Base-by-base conservation (phyloP, 2,797 vertebrate genomes). In the Dryobates pubescens region DNA sequence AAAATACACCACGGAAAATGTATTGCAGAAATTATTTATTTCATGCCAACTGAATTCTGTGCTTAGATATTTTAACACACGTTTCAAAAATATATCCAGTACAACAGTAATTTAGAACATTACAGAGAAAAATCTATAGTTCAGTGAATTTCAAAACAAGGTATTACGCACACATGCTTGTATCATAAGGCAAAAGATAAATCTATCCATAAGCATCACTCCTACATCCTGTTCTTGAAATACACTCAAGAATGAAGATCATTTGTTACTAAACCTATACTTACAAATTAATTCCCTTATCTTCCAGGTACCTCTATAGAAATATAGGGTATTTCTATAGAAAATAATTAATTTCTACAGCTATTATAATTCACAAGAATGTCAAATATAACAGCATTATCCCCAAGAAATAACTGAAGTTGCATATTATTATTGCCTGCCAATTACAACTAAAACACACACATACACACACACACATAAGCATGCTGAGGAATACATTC, bases 61-160 rank as follows among this genome's bases (percentile, higher is more conserved):
- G 84, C 96, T 90, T 86, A 95, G 64, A 32, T 93, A 96, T 82
- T 93, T 90, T 92, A 96, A 96, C 91, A 94, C 91, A 92, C 93
- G 96, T 93, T 93, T 94, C 71, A 85, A 95, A 97, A 97, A 95
- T 93, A 90, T 93, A 90, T 75, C 73, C 86, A 96, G 73, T 95
- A 96, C 96, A 96, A 89, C 94, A 97, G 89, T 96, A 97, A 97
- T 47, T 97, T 97, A 97, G 93, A 97, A 94, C 90, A 94, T 77
- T 94, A 97, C 71, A 97, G 82, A 96, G 91, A 92, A 97, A 96
- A 73, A 63, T 17, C 2, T 87, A 1, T 90, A 95, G 95, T 36
- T 86, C 72, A 12, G 65, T 94, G 53, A 90, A 84, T 96, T 90
- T 95, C 91, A 95, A 96, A 96, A 94, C 76, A 95, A 96, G 59